These are phyloP conservation scores for Fistularia commersonii DNA, from an alignment of 2,797 vertebrate genomes.

Conservation along the genomic window DNA sequence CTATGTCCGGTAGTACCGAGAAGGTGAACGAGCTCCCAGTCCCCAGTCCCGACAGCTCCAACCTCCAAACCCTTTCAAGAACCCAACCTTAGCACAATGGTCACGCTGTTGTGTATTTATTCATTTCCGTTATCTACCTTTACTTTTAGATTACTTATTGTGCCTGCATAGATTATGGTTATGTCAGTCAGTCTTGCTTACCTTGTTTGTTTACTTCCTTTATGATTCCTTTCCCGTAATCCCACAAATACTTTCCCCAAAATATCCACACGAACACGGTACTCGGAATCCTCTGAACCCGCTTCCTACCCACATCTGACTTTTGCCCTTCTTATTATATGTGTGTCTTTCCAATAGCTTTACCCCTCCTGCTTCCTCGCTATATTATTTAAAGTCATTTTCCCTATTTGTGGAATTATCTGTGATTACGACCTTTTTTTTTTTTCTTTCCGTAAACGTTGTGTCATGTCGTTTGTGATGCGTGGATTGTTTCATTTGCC, in stretches of 20 bases:
- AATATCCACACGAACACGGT: conserved; percentile 69
- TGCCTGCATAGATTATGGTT: too few species aligned
- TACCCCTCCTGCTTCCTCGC: conserved; percentile 30
- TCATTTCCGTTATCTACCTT: conserved; percentile 2
- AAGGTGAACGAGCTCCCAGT: conserved; percentile 62
- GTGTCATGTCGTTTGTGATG: conserved; percentile 43
- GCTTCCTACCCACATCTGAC: conserved; percentile 45
- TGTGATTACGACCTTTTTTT: conserved; percentile 22
- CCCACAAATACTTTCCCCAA: conserved; percentile 42
- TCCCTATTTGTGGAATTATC: conserved; percentile 38
- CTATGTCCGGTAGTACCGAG: conserved; percentile 85
- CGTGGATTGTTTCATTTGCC: conserved; percentile 66
- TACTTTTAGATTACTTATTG: too few species aligned
- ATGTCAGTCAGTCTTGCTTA: too few species aligned
- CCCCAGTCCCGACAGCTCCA: conserved; percentile 35
- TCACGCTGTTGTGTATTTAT: conserved; percentile 10
- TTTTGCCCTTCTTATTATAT: conserved; percentile 40
- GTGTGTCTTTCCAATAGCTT: conserved; percentile 41
- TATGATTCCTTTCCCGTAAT: conserved; percentile 22
- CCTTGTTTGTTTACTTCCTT: neutral
- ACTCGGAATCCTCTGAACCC: conserved; percentile 60
- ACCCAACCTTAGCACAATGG: conserved; percentile 11
- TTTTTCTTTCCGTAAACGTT: conserved; percentile 19
- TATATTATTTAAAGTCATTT: conserved; percentile 44
- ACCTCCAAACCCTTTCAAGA: conserved; percentile 20